phyloP scores from a whole-genome alignment of 1,140 invertebrate species.

The Bacillus rossius region DNA sequence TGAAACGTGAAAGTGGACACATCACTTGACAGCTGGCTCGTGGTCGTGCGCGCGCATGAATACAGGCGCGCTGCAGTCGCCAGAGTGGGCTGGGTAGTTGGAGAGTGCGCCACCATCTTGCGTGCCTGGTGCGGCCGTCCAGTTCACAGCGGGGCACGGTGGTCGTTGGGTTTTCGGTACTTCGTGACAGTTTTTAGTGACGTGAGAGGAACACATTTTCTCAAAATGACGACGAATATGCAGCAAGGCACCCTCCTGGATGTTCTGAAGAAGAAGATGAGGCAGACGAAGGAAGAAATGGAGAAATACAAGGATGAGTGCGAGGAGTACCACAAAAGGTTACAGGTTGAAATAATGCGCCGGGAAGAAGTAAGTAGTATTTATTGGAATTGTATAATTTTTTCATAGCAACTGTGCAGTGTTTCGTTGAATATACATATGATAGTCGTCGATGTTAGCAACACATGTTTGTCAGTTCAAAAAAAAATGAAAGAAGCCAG shows the following conservation, averaged over 20 bases:
- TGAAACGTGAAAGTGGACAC: too few relatives aligned
- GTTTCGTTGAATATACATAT: too few relatives aligned
- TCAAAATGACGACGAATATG: constrained; percentile 78
- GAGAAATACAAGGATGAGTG: constrained; percentile 95
- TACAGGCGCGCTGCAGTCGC: neutral
- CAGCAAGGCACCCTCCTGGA: constrained; percentile 84
- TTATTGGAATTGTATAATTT: too few relatives aligned
- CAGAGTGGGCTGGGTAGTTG: neutral
- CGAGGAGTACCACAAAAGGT: constrained; percentile 84
- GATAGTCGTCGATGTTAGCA: too few relatives aligned
- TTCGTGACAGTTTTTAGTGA: neutral
- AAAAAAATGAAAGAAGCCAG: too few relatives aligned
- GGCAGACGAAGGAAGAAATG: constrained; percentile 95
- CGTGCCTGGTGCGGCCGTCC: neutral
- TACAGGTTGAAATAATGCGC: constrained; percentile 84
- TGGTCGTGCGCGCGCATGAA: neutral
- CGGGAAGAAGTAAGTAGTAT: constrained; percentile 92
- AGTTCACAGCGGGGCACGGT: too few relatives aligned
- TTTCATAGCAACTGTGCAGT: too few relatives aligned
- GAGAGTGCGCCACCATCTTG: constrained; percentile 9
- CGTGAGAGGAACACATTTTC: neutral
- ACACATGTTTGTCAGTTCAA: too few relatives aligned
- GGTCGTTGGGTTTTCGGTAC: too few relatives aligned
- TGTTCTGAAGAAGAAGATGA: constrained; percentile 99
- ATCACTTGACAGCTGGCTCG: too few relatives aligned